These are phyloP conservation scores for Drosophila parthenogenetica DNA, from an alignment of 2,888 invertebrate species.

Conservation along the genomic window DNA sequence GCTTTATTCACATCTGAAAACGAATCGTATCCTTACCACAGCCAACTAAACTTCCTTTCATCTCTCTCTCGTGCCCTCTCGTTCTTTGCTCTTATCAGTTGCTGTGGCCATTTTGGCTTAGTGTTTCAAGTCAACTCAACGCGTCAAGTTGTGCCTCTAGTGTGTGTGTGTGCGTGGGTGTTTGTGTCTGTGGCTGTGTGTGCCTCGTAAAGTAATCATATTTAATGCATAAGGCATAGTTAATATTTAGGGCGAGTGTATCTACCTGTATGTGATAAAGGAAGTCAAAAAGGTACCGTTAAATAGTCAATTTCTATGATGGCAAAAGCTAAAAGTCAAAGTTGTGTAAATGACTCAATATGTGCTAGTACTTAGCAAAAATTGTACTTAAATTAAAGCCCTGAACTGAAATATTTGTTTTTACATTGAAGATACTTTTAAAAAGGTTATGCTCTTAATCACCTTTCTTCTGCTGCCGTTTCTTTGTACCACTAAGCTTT, in stretches of 20 bases:
- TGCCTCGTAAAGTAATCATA: slow-evolving; percentile 41
- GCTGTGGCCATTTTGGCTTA: slow-evolving; percentile 42
- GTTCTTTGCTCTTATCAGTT: slow-evolving; percentile 56
- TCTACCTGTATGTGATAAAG: slow-evolving; percentile 15
- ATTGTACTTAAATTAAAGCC: no score
- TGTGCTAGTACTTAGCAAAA: no score
- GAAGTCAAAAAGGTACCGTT: slow-evolving; percentile 30
- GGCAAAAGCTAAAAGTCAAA: slow-evolving; percentile 15
- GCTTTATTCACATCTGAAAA: slow-evolving; percentile 32
- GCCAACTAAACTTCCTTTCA: slow-evolving; percentile 11
- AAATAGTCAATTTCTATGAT: slow-evolving; percentile 19
- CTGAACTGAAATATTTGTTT: no score
- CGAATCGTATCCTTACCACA: slow-evolving; percentile 29
- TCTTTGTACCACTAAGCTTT: background rate
- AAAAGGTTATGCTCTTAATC: no score
- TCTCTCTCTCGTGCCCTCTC: background rate
- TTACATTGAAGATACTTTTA: no score
- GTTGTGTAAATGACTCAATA: background rate
- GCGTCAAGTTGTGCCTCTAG: slow-evolving; percentile 49
- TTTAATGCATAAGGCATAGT: slow-evolving; percentile 38
- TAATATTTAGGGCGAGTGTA: slow-evolving; percentile 28
- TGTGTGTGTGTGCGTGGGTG: background rate
- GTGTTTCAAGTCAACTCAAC: slow-evolving; percentile 50
- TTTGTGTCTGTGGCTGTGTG: background rate
- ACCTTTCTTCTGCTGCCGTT: no score